Evolutionary conservation across 1,140 invertebrate genomes (phyloP).

Genomic region (Drosophila seguyi): DNA sequence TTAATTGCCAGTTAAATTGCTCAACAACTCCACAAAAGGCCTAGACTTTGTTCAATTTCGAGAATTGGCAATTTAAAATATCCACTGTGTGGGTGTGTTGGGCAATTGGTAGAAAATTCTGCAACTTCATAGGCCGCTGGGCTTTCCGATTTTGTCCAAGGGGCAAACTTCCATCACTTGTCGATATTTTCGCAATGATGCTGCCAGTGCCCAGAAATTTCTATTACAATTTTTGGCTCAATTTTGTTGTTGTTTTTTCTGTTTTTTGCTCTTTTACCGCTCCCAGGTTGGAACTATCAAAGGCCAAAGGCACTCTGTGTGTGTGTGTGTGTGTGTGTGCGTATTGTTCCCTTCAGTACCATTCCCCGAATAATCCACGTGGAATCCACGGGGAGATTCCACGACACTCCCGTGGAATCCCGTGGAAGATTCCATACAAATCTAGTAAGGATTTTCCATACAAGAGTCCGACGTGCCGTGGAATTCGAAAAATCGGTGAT

Average conservation of each 20-base stretch:
- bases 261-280: background rate
- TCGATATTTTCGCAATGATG: constrained; percentile 22
- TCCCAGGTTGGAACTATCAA: constrained; percentile 38
- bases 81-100: background rate
- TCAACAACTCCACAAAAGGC: background rate
- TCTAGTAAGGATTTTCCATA: too few species aligned
- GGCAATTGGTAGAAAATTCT: constrained; percentile 39
- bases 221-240: constrained; percentile 50
- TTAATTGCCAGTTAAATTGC: constrained; percentile 16
- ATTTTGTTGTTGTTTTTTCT: constrained; percentile 16
- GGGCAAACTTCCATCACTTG: constrained; percentile 23
- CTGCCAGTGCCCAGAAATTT: constrained; percentile 32
- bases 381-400: too few species aligned
- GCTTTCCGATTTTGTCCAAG: constrained; percentile 11
- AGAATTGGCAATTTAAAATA: constrained; percentile 24
- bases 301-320: constrained; percentile 33
- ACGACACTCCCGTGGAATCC: too few species aligned
- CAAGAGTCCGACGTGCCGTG: too few species aligned
- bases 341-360: too few species aligned
- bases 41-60: background rate
- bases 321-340: constrained; percentile 7
- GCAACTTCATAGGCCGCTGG: constrained; percentile 13
- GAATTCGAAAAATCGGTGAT: too few species aligned
- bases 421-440: too few species aligned
- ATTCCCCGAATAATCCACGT: too few species aligned